Base-by-base conservation (phyloP, 2,113 vertebrate genomes). In the Saimiri boliviensis region DNA sequence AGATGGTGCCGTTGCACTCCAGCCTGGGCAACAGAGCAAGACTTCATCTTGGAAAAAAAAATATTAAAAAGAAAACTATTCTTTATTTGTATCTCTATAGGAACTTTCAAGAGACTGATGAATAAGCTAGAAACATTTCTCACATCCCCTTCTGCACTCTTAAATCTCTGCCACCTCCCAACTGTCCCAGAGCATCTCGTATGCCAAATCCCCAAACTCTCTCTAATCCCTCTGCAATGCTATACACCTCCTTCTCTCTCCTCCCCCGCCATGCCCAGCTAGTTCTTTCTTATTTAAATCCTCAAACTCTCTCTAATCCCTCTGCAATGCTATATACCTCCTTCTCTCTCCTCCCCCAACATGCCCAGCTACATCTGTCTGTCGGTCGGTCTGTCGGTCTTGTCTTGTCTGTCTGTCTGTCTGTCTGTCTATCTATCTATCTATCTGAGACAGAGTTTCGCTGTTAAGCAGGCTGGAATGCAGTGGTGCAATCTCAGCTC, bases 261-360 rank as follows among this genome's bases (percentile, higher is more conserved):
- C 19, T 27, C 30, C 37, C 12, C 37, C 0, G 0, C 86, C 49
- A 70, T 49, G 35, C 14, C 70, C 77, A 70, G 8, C 42, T 52
- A n/a, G 32, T 52, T 90, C 45, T 94, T 94, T 58, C 37, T 47
- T 85, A 7, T 83, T 80, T 56, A 97, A 89, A 80, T 89, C 74
- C 74, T 58, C 60, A 58, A 49, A 77, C 32, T 47, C 76, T 27
- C 49, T 70, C 70, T 40, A 35, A 83, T 89, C 49, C 45, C 56
- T 49, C 66, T 42, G 49, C 20, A 49, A 7, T 47, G n/a, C 27
- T 14, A 8, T 35, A 58, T 21, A 17, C 52, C 27, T 74, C 45
- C 71, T n/a, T 20, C 83, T 42, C 40, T 47, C 52, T 37, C 27
- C 17, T 23, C 27, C n/a, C 11, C 17, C 0, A 0, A 81, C 49